Evolutionary conservation across 2,113 vertebrate species (phyloP).

Genomic region (Verasper variegatus): DNA sequence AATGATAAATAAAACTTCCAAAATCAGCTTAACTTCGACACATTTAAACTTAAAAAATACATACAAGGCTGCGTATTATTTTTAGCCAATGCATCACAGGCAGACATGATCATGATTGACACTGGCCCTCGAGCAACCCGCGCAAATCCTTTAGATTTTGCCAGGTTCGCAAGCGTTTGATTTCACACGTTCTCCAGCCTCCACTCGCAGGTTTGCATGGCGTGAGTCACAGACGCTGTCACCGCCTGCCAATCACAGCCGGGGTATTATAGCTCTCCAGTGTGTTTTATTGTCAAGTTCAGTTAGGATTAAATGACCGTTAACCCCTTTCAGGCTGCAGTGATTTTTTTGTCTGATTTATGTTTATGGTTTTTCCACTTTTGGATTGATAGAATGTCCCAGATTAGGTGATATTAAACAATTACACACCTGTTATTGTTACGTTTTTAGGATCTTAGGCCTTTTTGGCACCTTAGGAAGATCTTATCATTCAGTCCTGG

Average conservation of each 20-base stretch:
- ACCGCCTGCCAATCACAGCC: constrained; percentile 48
- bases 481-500: not conserved
- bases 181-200: constrained; percentile 49
- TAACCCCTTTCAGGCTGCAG: not conserved
- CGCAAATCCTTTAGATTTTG: constrained; percentile 38
- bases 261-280: constrained; percentile 7
- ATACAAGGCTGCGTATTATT: constrained; percentile 16
- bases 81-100: constrained; percentile 24
- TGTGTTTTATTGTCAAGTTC: not conserved
- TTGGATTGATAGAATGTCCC: not conserved
- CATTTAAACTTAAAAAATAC: not conserved
- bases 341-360: not conserved
- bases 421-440: not conserved
- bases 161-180: constrained; percentile 13
- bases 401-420: not conserved
- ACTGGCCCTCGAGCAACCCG: constrained; percentile 34
- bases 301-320: not conserved
- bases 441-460: not conserved
- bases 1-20: too few relatives aligned
- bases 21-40: not conserved
- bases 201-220: constrained; percentile 45
- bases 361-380: not conserved
- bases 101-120: constrained; percentile 56
- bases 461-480: too few relatives aligned
- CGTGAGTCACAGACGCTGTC: constrained; percentile 55